These are phyloP conservation scores for Zingel zingel DNA, from an alignment of 2,113 vertebrate genomes.

Conservation along the genomic window DNA sequence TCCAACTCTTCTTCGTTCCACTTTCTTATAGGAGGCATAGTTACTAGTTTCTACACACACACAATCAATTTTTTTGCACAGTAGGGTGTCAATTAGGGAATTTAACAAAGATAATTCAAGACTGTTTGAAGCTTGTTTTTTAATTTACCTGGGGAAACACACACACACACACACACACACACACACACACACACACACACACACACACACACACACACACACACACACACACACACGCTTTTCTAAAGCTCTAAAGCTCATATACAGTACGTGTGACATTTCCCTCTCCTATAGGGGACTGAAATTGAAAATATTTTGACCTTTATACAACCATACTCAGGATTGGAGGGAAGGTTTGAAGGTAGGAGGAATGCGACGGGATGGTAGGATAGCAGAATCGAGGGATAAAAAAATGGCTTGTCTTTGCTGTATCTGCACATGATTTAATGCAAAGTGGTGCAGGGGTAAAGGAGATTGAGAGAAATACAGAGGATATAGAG, in stretches of 20 bases:
- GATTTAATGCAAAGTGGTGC: neutral
- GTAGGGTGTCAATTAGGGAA: neutral
- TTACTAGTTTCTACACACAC: neutral
- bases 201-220: neutral
- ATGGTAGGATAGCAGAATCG: slow-evolving; percentile 12
- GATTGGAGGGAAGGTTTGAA: slow-evolving; percentile 46
- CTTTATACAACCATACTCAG: slow-evolving; percentile 63
- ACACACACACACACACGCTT: slow-evolving; percentile 7
- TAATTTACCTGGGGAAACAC: neutral
- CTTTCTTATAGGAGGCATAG: neutral
- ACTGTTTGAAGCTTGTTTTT: slow-evolving; percentile 15
- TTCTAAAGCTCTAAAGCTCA: slow-evolving; percentile 51
- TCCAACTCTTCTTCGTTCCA: neutral
- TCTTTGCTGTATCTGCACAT: slow-evolving; percentile 3
- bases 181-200: neutral
- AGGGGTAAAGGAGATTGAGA: slow-evolving; percentile 20
- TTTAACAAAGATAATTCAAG: slow-evolving; percentile 7
- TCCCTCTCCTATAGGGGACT: slow-evolving; percentile 57
- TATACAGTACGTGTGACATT: slow-evolving; percentile 68
- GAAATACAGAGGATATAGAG: neutral
- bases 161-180: neutral
- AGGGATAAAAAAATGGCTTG: slow-evolving; percentile 36
- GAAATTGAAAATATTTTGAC: slow-evolving; percentile 72
- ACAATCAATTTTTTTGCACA: slow-evolving; percentile 6
- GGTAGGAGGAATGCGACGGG: slow-evolving; percentile 13